A percentile compares a stretch with the other conserved stretches of the same genome.
Evolutionary conservation across 1,140 invertebrate genomes (phyloP).

Genomic region (Bicyclus anynana): DNA sequence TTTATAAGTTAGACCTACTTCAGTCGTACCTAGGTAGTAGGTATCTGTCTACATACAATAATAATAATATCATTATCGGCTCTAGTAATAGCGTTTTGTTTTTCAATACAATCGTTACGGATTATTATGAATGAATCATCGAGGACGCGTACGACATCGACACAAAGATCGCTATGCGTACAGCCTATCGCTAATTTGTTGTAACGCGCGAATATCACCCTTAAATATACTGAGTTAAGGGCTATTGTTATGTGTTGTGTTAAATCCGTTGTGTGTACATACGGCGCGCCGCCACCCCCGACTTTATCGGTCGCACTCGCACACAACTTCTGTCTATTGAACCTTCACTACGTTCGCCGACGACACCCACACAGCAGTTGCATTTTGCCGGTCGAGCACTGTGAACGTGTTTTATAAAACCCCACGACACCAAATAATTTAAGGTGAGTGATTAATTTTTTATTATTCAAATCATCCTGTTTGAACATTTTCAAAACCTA

Average conservation of each 20-base stretch:
- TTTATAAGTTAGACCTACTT: too few relatives aligned
- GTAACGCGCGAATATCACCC: too few relatives aligned
- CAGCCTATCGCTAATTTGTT: neutral
- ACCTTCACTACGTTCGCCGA: slow-evolving; percentile 17
- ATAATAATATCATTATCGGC: neutral
- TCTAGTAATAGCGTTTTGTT: neutral
- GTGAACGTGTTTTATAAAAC: slow-evolving; percentile 42
- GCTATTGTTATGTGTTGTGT: too few relatives aligned
- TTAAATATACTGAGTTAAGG: too few relatives aligned
- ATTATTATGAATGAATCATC: slow-evolving; percentile 45
- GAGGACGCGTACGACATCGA: slow-evolving; percentile 21
- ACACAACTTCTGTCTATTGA: slow-evolving; percentile 33
- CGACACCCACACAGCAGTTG: slow-evolving; percentile 38
- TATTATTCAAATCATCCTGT: slow-evolving; percentile 3
- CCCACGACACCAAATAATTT: slow-evolving; percentile 37
- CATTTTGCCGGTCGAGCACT: slow-evolving; percentile 41
- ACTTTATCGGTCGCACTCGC: slow-evolving; percentile 27
- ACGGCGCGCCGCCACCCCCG: slow-evolving; percentile 35
- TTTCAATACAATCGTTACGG: slow-evolving; percentile 22
- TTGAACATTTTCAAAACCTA: neutral
- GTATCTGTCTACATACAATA: neutral
- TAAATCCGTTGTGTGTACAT: slow-evolving; percentile 12
- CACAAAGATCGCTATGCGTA: slow-evolving; percentile 12
- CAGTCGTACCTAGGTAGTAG: neutral
- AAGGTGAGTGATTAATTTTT: slow-evolving; percentile 45